Percentiles rank a stretch among this genome's conserved stretches.
Evolutionary conservation across 2,888 invertebrate genomes (phyloP).

Genomic region (Ellobium chinense): DNA sequence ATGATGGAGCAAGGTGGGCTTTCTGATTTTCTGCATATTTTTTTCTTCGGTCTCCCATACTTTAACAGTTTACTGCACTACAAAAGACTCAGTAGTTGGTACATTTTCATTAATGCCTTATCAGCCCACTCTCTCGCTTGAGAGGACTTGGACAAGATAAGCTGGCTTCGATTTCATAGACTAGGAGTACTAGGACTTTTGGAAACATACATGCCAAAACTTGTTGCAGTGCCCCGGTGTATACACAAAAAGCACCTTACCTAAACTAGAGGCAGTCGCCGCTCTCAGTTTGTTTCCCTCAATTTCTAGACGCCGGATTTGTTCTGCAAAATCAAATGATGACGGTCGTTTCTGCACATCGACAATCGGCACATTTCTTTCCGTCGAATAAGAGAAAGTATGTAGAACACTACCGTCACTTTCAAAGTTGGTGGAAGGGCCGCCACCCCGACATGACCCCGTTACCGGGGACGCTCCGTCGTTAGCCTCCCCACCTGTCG

Average conservation of each 20-base stretch:
- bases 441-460: slow-evolving; percentile 19
- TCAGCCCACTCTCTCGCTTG: no score
- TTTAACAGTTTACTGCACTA: no score
- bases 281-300: slow-evolving; percentile 68
- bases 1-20: no score
- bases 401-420: background rate
- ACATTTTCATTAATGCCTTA: no score
- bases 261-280: slow-evolving; percentile 52
- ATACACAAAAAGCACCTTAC: background rate
- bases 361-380: background rate
- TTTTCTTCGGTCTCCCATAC: no score
- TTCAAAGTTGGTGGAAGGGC: background rate
- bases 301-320: slow-evolving; percentile 65
- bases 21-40: no score
- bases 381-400: background rate
- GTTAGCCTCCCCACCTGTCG: background rate
- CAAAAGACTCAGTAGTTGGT: no score
- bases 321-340: slow-evolving; percentile 55
- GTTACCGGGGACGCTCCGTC: slow-evolving; percentile 41
- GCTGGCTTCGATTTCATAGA: background rate
- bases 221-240: background rate
- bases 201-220: background rate
- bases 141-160: background rate
- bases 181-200: background rate
- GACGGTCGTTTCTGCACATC: slow-evolving; percentile 29